Evolutionary conservation across 37 sponge, comb jelly and placozoan species (phyloP), one percentile per base, ranked within the genome.

Genomic region (Amphimedon queenslandica): DNA sequence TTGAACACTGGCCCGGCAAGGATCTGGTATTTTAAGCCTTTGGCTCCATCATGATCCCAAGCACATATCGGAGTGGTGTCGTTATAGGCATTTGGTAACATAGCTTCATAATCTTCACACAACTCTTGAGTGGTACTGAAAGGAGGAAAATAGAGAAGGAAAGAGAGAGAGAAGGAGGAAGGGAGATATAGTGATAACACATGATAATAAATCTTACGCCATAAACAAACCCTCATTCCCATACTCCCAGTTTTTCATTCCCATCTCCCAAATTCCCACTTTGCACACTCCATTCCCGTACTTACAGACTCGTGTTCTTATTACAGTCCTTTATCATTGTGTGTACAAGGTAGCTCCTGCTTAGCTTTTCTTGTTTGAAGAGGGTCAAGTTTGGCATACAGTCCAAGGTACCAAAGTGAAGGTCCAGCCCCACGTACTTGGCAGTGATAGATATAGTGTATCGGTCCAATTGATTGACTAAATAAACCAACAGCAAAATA

Each of bases 1-100:
- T 87, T 89, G 74, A 93, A 93, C 21, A 82, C 87, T 1, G 94
- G 90, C 0, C 94, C 94, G 32, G 94, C 94, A 18, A 93, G 69
- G 3, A 93, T 55, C 75, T 93, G 83, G 69, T 89, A 93, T 27
- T 66, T 34, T 16, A 89, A 37, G 4, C 94, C 94, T 4, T 23
- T 61, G 18, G 66, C 27, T 11, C 94, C 94, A 78, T 57, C 66
- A 65, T 82, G 81, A 30, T 18, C 47, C 42, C 61, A 93, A 37
- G 64, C 35, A 34, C 94, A 84, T 21, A 61, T 31, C 21, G 36
- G 3, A 2, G 37, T 28, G 31, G 69, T 68, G 6, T n/a, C 11
- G 29, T 67, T 57, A 1, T 2, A 21, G 20, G 40, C 34, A 31
- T 39, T 20, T 41, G 33, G 64, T 10, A 63, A 63, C 10, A 39